Evolutionary conservation across 2,797 vertebrate species (phyloP), one percentile per base, ranked within the genome.

Genomic region (Nasua narica): DNA sequence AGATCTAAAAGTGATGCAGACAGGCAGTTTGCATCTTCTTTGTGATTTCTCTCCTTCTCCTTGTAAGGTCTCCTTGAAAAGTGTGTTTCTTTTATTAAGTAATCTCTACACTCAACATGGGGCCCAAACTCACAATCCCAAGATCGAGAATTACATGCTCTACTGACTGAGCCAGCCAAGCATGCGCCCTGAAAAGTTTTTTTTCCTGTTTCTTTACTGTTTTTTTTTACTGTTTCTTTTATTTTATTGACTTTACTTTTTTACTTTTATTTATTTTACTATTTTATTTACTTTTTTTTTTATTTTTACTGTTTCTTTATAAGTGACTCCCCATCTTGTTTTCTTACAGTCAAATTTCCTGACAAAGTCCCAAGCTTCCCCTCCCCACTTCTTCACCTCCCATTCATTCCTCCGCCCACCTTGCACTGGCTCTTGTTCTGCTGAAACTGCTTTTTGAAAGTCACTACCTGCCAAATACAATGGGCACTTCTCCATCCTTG

Each of bases 401-500:
- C 50, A 52, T 29, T 95, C 81, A 78, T 88, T 87, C 72, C 54
- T 62, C 25, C 83, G 43, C 16, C 21, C 35, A 89, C 37, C 50
- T 87, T 32, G 46, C 79, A 67, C 69, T 83, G 69, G 65, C 48
- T 81, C 74, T 82, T 92, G 58, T 77, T 90, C 58, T 94, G 46
- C 46, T 56, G 48, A 93, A 91, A 87, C 5, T 58, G 25, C 10
- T 91, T 65, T 46, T 37, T 58, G 89, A 87, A 92, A 85, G 46
- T 70, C 56, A 95, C 88, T 74, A 11, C n/a, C 78, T 96, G 81
- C 65, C 70, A 94, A 70, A 84, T 43, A 76, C 77, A 82, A 15
- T 11, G 35, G 50, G 37, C 50, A 72, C 43, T 74, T 96, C 54
- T 92, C 40, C 2, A 29, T 60, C 74, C 52, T 43, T 43, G 29